A percentile compares a stretch with the other conserved stretches of the same genome.
Conservation (phyloP, 2,113 vertebrate species). For the Nesogale talazaci region DNA sequence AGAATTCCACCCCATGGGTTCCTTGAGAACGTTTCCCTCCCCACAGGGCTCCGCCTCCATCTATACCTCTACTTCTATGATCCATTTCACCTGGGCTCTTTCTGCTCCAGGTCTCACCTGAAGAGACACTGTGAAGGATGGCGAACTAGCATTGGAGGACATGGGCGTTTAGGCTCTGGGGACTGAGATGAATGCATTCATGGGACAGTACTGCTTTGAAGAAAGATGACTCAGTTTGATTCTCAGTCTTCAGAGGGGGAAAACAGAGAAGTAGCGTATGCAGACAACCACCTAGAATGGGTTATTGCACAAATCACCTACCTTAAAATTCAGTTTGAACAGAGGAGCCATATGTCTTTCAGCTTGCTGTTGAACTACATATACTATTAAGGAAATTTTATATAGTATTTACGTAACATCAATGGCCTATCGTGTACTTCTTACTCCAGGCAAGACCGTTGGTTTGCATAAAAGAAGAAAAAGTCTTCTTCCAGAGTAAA, state of each 20-base stretch:
- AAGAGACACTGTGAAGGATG: slow-evolving; percentile 41
- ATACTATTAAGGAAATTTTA: slow-evolving; percentile 10
- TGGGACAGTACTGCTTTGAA: slow-evolving; percentile 52
- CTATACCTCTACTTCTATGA: background rate
- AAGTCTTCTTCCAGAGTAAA: slow-evolving; percentile 32
- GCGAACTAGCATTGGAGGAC: background rate
- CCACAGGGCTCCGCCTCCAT: slow-evolving; percentile 48
- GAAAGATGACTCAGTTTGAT: slow-evolving; percentile 45
- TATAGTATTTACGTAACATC: slow-evolving; percentile 6
- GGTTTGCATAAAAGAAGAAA: slow-evolving; percentile 55
- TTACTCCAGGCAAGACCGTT: slow-evolving; percentile 43
- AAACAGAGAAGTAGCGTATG: slow-evolving; percentile 39
- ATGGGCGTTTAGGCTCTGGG: slow-evolving; percentile 18
- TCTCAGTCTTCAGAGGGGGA: slow-evolving; percentile 60
- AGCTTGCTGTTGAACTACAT: slow-evolving; percentile 12
- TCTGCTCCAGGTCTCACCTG: slow-evolving; percentile 58
- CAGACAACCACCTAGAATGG: background rate
- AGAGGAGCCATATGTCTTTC: slow-evolving; percentile 22
- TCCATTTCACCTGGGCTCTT: background rate
- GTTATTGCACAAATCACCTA: background rate
- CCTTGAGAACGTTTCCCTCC: slow-evolving; percentile 37
- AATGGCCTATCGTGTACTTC: slow-evolving; percentile 23
- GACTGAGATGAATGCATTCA: slow-evolving; percentile 66
- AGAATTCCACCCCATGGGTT: background rate
- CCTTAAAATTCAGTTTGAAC: slow-evolving; percentile 37